Base-by-base conservation (phyloP, 2,797 vertebrate genomes). In the Girardinus metallicus region DNA sequence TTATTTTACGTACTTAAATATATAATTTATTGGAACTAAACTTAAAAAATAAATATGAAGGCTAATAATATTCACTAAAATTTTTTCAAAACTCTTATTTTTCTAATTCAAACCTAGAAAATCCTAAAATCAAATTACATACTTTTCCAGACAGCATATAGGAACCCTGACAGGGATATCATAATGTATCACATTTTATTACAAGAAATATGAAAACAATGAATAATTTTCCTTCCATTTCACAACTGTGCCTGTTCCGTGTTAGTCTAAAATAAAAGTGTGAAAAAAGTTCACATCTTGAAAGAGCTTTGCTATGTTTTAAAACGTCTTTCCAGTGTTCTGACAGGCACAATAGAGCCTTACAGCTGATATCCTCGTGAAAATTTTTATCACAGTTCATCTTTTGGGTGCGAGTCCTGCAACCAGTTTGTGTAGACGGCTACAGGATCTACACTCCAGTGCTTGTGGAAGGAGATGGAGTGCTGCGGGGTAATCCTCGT, bases 381-480 rank as follows among this genome's bases (percentile, higher is more conserved):
- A 41, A 15, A 74, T 41, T 41, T 44, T 77, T 46, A 74, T 83
- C 91, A 94, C 74, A 94, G 88, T 68, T 94, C 94, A 60, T 93
- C 89, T 41, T 36, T 82, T 13, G 31, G 62, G 3, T 49, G 75
- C 11, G 75, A 34, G 4, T 94, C 92, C 83, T 95, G 93, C 88
- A 98, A 91, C 97, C 97, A 97, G 0, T 84, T 93, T 80, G 94
- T 93, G 92, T 97, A 98, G 3, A 97, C 93, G n/a, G 95, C 91
- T 70, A 97, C 88, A 0, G 97, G 97, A 87, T 99, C 95, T 0
- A 96, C 94, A 88, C 97, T 97, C 97, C 98, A 98, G 90, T 98
- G 96, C 84, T 98, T 98, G 94, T 98, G 97, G 91, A 99, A 98
- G 0, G 97, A 98, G 68, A 98, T 83, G 9, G 97, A 96, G 57